Conservation (phyloP, 2,888 invertebrate genomes). For the Tiliacea citrago region DNA sequence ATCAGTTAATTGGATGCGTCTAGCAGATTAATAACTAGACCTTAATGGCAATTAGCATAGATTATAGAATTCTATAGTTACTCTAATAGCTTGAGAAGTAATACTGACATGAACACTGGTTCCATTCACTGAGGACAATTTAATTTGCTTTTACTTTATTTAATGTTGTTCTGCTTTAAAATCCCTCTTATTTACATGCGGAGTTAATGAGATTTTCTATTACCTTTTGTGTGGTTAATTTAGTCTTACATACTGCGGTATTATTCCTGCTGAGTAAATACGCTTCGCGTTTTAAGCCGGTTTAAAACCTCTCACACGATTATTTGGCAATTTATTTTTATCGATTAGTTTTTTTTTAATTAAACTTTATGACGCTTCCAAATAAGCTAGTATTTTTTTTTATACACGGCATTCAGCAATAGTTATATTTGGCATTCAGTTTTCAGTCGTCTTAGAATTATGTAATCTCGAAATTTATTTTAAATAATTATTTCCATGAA, state of each 20-base stretch:
- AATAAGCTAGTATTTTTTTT: too few relatives aligned
- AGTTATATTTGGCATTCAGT: too few relatives aligned
- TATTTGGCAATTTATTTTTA: too few relatives aligned
- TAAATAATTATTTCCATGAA: too few relatives aligned
- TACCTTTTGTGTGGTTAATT: constrained; percentile 19
- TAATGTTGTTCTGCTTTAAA: constrained; percentile 33
- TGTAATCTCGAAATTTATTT: too few relatives aligned
- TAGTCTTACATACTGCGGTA: neutral
- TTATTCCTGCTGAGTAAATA: neutral
- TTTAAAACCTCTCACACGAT: too few relatives aligned
- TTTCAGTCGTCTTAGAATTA: too few relatives aligned
- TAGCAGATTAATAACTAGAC: constrained; percentile 51
- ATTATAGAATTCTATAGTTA: constrained; percentile 52
- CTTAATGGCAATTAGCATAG: constrained; percentile 52
- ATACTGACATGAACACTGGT: constrained; percentile 46
- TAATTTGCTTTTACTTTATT: constrained; percentile 56
- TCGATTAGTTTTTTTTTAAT: too few relatives aligned
- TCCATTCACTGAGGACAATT: constrained; percentile 55
- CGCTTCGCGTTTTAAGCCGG: too few relatives aligned
- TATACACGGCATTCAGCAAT: too few relatives aligned
- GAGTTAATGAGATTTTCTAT: constrained; percentile 14
- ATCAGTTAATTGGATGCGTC: constrained; percentile 54
- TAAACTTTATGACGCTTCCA: too few relatives aligned
- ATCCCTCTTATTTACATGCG: constrained; percentile 22
- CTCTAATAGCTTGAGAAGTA: constrained; percentile 45